Evolutionary conservation across 2,888 invertebrate species (phyloP).

Genomic region (Iselma pallidipennis): DNA sequence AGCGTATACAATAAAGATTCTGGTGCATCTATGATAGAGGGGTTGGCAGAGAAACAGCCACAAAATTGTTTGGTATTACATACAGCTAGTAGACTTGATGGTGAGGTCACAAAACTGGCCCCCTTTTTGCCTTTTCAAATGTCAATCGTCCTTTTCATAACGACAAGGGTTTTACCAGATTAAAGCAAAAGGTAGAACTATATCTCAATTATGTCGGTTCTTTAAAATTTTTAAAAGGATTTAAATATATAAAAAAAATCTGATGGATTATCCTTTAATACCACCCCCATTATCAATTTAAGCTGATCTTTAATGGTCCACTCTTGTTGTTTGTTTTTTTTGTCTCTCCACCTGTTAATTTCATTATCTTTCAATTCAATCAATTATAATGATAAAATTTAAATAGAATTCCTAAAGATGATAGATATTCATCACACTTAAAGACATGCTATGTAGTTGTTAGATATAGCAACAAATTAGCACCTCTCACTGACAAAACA

Average conservation of each 20-base stretch:
- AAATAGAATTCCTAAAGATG: neutral
- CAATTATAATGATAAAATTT: neutral
- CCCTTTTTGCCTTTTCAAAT: conserved; percentile 17
- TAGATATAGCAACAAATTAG: conserved; percentile 45
- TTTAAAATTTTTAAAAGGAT: neutral
- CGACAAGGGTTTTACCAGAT: conserved; percentile 43
- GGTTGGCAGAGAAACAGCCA: neutral
- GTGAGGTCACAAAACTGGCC: neutral
- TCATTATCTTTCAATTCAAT: neutral
- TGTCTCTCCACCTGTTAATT: neutral
- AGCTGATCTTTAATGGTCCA: too few species aligned
- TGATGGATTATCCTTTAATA: neutral
- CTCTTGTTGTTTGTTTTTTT: neutral
- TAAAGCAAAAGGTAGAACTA: conserved; percentile 33
- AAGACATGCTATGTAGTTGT: conserved; percentile 9
- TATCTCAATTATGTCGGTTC: conserved; percentile 34
- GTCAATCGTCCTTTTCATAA: conserved; percentile 18
- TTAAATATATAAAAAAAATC: neutral
- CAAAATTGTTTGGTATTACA: neutral
- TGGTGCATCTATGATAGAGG: neutral
- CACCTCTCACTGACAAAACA: conserved; percentile 35
- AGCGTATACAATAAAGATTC: neutral
- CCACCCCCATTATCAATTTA: neutral
- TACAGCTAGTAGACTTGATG: too few species aligned
- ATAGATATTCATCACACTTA: conserved; percentile 26